Evolutionary conservation across 2,888 invertebrate genomes (phyloP), one percentile per base, ranked within the genome.

Genomic region (Aricia artaxerxes): DNA sequence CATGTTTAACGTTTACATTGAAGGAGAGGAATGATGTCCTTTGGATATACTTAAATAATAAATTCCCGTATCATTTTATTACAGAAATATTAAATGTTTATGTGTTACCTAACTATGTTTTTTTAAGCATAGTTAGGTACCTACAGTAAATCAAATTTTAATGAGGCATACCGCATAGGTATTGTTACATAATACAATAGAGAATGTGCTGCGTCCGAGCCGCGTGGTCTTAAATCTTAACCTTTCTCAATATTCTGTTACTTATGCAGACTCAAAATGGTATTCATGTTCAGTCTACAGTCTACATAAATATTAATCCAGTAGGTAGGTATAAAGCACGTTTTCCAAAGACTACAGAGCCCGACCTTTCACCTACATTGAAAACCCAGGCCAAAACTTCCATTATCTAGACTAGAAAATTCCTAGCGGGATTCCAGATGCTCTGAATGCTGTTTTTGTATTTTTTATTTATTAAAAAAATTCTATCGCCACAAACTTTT

Each of bases 311-410:
- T 64, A 64, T 73, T n/a, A 73, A 40, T 44, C 40, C 44, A 73
- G 73, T 40, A 24, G 40, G 73, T n/a, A 7, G 44, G 16, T 16
- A 73, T 73, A 73, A 16, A 73, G 73, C 73, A 73, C 73, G 73
- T 73, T 73, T 73, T 73, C 6, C 6, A 73, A 73, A 73, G 73
- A 73, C 38, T 35, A 72, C 75, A 49, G 9, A 44, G 31, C 75
- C 5, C 53, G 31, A 75, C 75, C 75, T 75, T 49, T 75, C 44
- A 75, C 75, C 75, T 75, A 75, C 75, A 75, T 75, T 31, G 49
- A 49, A 75, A 49, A 31, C 31, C 31, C 75, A 75, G 31, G 53
- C 75, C 44, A 13, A 75, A 75, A 75, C 44, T n/a, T 31, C 31
- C 11, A 73, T 49, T n/a, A 75, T 53, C 24, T 44, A 44, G 73